Evolutionary conservation across 2,888 invertebrate genomes (phyloP), one percentile per base, ranked within the genome.

Genomic region (Drosophila subsilvestris): DNA sequence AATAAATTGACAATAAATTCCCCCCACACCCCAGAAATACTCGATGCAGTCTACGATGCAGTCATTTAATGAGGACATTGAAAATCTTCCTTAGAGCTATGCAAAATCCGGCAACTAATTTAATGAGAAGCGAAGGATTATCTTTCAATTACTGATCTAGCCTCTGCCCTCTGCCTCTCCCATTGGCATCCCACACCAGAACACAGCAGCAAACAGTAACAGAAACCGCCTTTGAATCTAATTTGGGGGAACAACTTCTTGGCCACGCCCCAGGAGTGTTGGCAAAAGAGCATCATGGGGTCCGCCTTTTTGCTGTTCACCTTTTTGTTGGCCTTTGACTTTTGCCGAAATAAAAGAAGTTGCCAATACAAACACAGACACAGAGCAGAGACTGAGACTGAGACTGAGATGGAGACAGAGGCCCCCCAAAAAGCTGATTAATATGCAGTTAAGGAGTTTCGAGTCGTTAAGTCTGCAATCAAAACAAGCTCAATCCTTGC

Each of bases 371-470:
- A 58, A 53, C 49, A 44, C 20, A 47, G 49, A 70, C 43, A n/a
- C 54, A 65, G 12, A 4, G 25, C 5, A 25, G 25, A 47, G 50
- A 70, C 43, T 10, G 37, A n/a, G 14, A 6, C 37, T 6, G 5
- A 37, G 37, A 14, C 37, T 6, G 37, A 6, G 37, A 14, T 6
- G 22, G 14, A 37, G 37, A 37, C 37, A 6, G 14, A 14, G 37
- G 1, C 6, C 32, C 14, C 14, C 6, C 6, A 4, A 29, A 17
- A 5, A 32, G 50, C 79, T 82, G 77, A 82, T 84, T 84, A 88
- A 88, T 84, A 86, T 88, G 87, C 88, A 75, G 88, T 84, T 88
- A 88, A 86, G 74, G 67, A 57, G 45, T 70, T 70, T 4, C 37
- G 37, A 7, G 37, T 37, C 14, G 37, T n/a, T 43, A 57, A 37